Base-by-base conservation (phyloP, 2,797 vertebrate genomes). In the Cyclura pinguis region DNA sequence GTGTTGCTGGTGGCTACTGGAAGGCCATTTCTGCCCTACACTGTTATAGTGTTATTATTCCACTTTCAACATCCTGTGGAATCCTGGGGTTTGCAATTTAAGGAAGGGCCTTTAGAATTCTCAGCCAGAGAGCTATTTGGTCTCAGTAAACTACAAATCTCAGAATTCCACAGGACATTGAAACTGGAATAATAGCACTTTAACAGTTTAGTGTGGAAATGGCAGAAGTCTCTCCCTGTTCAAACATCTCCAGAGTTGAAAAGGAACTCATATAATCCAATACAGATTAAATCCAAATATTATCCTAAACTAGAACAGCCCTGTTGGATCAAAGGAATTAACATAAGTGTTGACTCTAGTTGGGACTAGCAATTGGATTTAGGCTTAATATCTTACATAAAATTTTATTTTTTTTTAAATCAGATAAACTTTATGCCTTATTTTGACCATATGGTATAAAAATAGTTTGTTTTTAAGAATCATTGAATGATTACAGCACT, bases 1-100 rank as follows among this genome's bases (percentile, higher is more conserved):
- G 7, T 84, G 9, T 82, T 81, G 38, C 55, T 90, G 78, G 24
- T 72, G 57, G 42, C 52, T 62, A 86, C 67, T 90, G 77, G 42
- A 47, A 47, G 42, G 42, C 42, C 42, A 47, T 47, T 47, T 47
- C 4, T 47, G 42, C 42, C 42, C 42, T 47, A 47, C 42, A 47
- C 42, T 47, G 42, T 47, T 47, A 47, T 47, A 47, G 42, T 47
- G 42, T 3, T 47, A 47, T 47, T 4, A 47, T 47, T 47, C 42
- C 42, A 47, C 42, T 47, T 47, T 47, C 4, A 47, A 4, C 42
- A 47, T 47, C 42, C 42, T 47, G 42, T 47, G 42, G 42, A 47
- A 47, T 47, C 42, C 42, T 47, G 42, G 42, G 2, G 42, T 47
- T 47, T 47, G 42, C 42, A 47, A 47, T 47, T 47, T 47, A 47